Evolutionary conservation across 2,888 invertebrate species (phyloP), one percentile per base, ranked within the genome.

Genomic region (Eupithecia centaureata): DNA sequence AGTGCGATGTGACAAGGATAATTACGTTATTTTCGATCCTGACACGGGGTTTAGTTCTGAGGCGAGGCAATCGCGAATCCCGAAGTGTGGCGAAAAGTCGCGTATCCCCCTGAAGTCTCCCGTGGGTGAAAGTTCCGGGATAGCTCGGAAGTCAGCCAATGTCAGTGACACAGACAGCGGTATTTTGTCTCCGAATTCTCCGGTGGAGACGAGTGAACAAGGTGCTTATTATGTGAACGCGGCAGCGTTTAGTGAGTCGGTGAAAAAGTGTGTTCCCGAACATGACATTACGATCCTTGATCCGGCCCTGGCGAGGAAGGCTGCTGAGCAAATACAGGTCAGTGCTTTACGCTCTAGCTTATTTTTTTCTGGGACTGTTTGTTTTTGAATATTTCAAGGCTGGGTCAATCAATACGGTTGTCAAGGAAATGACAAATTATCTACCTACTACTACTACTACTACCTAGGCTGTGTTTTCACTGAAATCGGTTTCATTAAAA

Each of bases 111-210:
- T 88, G 15, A 91, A 85, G 76, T 89, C 91, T 22, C 90, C 91
- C 1, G 75, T 78, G 22, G 87, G 87, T 54, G 91, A 91, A 78
- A 86, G 79, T 61, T 85, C 87, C 12, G 79, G 84, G 65, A 75
- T 80, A 27, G 80, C 82, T 64, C 83, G 88, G 66, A 90, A 89
- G 78, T 88, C 88, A 38, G 89, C 89, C 58, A 92, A 88, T 77
- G 89, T 94, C 74, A 95, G 95, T 85, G 95, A 95, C 86, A 94
- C 95, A 13, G 95, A 95, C 80, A 95, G 95, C 82, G 95, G 95
- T 5, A 95, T 95, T 77, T 83, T 95, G 57, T 95, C 95, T 75
- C 95, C 95, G 0, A 94, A 94, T 75, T 95, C 95, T 28, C 95
- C 95, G 0, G 92, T 94, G 63, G 95, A 95, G 67, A 83, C 85